Percentiles rank a stretch among this genome's conserved stretches.
phyloP scores from a whole-genome alignment of 2,888 invertebrate species.

The Selenia dentaria region DNA sequence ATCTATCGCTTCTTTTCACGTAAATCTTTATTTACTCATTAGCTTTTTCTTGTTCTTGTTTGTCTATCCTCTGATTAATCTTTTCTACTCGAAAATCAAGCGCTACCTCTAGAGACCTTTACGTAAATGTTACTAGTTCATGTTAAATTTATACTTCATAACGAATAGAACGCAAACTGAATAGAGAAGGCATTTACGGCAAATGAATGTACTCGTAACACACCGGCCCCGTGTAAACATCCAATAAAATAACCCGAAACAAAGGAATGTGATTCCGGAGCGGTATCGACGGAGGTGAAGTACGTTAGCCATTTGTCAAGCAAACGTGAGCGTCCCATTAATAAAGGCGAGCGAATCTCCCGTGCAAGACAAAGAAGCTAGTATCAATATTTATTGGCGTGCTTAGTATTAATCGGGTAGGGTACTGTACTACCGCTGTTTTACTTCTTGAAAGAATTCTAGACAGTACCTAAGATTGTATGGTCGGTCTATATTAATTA shows the following conservation, averaged over 20 bases:
- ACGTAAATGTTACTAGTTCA: conserved; percentile 25
- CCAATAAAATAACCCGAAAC: conserved; percentile 36
- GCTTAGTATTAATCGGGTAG: conserved; percentile 81
- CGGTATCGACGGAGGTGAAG: conserved; percentile 35
- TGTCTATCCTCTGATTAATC: conserved; percentile 25
- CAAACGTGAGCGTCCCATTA: conserved; percentile 75
- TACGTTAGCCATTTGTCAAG: conserved; percentile 66
- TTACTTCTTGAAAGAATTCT: neutral
- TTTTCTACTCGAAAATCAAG: conserved; percentile 26
- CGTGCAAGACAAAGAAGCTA: conserved; percentile 79
- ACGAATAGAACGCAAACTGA: conserved; percentile 19
- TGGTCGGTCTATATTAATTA: no score
- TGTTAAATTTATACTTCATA: conserved; percentile 21
- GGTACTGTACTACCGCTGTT: conserved; percentile 61
- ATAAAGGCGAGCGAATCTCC: conserved; percentile 76
- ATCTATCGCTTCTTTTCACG: conserved; percentile 37
- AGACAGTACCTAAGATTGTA: conserved; percentile 10
- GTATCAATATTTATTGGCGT: conserved; percentile 82
- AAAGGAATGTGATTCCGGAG: conserved; percentile 37
- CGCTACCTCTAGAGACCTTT: no score
- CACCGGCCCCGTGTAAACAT: conserved; percentile 30
- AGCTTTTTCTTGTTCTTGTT: no score
- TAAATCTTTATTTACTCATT: conserved; percentile 23
- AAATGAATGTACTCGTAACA: conserved; percentile 27
- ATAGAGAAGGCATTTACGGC: conserved; percentile 23